Percentiles rank a stretch among this genome's conserved stretches.
Evolutionary conservation across 2,113 vertebrate species (phyloP).

Genomic region (Xerus inauris): DNA sequence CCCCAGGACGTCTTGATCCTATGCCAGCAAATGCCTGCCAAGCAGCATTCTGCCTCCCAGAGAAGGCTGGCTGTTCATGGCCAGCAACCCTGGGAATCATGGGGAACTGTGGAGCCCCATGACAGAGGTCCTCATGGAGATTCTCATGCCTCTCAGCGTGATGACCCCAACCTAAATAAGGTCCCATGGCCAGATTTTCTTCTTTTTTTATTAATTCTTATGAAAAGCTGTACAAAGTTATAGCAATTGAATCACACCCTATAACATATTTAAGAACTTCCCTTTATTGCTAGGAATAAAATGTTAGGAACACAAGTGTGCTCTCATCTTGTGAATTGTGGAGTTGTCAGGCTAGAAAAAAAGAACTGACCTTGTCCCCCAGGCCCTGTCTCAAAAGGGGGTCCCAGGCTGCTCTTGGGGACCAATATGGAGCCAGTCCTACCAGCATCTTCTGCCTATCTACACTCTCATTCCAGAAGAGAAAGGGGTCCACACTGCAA

Average conservation of each 20-base stretch:
- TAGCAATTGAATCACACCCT: neutral
- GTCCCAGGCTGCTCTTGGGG: neutral
- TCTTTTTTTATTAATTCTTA: neutral
- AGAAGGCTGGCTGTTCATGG: neutral
- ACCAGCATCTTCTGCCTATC: neutral
- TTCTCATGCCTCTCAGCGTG: neutral
- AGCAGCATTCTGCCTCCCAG: neutral
- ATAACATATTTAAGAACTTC: neutral
- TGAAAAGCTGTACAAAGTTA: neutral
- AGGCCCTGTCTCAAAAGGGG: neutral
- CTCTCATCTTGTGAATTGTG: neutral
- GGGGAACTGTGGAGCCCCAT: neutral
- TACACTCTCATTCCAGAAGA: neutral
- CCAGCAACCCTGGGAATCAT: neutral
- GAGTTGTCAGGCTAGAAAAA: neutral
- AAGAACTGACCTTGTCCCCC: neutral
- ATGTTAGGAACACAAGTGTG: neutral
- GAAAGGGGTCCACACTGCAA: neutral
- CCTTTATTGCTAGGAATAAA: neutral
- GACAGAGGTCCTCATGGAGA: neutral
- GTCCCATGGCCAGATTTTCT: neutral
- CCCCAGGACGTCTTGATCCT: neutral
- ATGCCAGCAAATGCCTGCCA: rapidly evolving
- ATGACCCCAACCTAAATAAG: neutral
- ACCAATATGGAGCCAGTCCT: neutral